A percentile compares a stretch with the other conserved stretches of the same genome.
phyloP scores from a whole-genome alignment of 2,797 vertebrate species.

The Alcedo quadribrachys region DNA sequence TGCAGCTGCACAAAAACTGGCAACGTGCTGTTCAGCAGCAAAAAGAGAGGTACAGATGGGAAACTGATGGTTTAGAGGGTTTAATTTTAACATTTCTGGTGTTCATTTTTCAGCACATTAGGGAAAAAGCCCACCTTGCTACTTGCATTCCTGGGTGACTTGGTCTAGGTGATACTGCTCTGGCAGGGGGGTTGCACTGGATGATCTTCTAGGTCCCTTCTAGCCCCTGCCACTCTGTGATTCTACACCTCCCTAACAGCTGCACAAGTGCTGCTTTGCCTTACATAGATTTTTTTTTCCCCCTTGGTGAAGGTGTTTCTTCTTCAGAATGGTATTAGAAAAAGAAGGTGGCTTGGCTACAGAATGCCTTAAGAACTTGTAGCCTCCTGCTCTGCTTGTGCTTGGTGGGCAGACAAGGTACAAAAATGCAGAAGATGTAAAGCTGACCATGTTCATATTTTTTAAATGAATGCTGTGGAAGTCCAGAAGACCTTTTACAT shows the following conservation, averaged over 20 bases:
- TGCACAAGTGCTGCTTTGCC: not conserved
- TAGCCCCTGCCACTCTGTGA: too few relatives aligned
- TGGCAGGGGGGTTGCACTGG: too few relatives aligned
- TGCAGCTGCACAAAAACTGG: constrained; percentile 79
- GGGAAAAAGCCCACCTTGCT: not conserved
- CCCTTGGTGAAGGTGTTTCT: not conserved
- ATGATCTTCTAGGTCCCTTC: too few relatives aligned
- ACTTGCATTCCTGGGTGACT: too few relatives aligned
- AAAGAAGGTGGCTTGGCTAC: not conserved
- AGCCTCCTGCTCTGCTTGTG: not conserved
- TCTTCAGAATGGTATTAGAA: not conserved
- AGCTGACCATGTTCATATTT: not conserved
- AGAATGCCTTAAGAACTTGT: not conserved
- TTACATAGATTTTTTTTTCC: not conserved
- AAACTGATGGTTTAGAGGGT: not conserved
- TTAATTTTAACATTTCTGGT: not conserved
- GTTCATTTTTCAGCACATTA: not conserved
- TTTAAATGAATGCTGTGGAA: not conserved
- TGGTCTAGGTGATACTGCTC: too few relatives aligned
- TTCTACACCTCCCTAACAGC: not conserved
- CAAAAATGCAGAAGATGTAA: not conserved
- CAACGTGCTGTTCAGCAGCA: constrained; percentile 77
- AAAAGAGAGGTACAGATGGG: constrained; percentile 81
- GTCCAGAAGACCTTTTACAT: not conserved
- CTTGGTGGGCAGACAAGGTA: not conserved